A percentile compares a stretch with the other conserved stretches of the same genome.
phyloP scores from a whole-genome alignment of 2,888 invertebrate species.

The Syritta pipiens region DNA sequence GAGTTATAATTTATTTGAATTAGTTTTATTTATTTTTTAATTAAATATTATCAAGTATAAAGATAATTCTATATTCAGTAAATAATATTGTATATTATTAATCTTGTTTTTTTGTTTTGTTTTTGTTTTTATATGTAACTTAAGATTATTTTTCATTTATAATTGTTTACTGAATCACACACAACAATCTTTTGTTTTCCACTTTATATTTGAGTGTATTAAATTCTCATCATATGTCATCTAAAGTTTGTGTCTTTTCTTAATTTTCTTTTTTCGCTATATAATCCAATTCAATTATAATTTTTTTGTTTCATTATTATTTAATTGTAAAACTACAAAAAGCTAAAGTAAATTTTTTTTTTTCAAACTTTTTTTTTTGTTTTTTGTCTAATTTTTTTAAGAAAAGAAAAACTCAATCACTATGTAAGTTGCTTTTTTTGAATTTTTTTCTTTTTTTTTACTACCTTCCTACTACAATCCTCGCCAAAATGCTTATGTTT shows the following conservation, averaged over 20 bases:
- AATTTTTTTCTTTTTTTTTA: conserved; percentile 14
- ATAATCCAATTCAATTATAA: conserved; percentile 55
- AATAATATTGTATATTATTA: conserved; percentile 70
- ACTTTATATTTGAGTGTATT: conserved; percentile 64
- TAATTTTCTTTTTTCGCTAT: conserved; percentile 22
- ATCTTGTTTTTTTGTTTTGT: conserved; percentile 27
- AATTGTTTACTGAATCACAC: conserved; percentile 61
- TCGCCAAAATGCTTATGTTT: conserved; percentile 55
- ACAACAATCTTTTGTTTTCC: conserved; percentile 68
- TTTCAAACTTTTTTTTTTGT: conserved; percentile 2
- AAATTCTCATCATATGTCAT: conserved; percentile 57
- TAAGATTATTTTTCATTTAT: conserved; percentile 62
- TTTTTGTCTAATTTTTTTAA: conserved; percentile 2
- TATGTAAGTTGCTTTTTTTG: conserved; percentile 30
- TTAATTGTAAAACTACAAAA: conserved; percentile 61
- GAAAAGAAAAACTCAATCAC: conserved; percentile 28
- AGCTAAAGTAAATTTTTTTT: conserved; percentile 54
- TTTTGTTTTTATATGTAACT: conserved; percentile 55
- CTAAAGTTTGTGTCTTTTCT: conserved; percentile 56
- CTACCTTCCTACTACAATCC: conserved; percentile 44
- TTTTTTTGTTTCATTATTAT: no score
- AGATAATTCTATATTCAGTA: conserved; percentile 75
- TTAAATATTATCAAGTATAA: conserved; percentile 79
- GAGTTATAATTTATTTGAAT: conserved; percentile 77
- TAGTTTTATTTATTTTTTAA: conserved; percentile 77